These are phyloP conservation scores for Dromius quadrimaculatus DNA, from an alignment of 2,888 invertebrate genomes.

Conservation along the genomic window DNA sequence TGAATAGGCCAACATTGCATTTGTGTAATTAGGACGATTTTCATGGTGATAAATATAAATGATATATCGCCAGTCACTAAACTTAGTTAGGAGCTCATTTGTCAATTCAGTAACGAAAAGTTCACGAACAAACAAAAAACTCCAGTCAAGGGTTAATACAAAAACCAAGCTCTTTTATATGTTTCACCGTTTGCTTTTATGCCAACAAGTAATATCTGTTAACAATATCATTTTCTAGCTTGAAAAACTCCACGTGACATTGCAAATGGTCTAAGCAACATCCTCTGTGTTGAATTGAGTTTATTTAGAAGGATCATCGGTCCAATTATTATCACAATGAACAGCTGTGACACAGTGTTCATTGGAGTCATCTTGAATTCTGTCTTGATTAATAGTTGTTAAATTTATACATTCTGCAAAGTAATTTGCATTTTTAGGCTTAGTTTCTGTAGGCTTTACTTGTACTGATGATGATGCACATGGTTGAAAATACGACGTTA, in stretches of 20 bases:
- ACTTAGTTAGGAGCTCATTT: conserved; percentile 44
- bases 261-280: not conserved
- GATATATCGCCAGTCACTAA: conserved; percentile 52
- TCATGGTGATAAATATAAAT: not conserved
- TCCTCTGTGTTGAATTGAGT: too few relatives aligned
- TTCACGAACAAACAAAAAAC: conserved; percentile 52
- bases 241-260: not conserved
- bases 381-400: too few relatives aligned
- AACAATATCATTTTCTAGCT: not conserved
- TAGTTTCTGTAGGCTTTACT: too few relatives aligned
- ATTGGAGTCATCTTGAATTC: too few relatives aligned
- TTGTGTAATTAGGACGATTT: not conserved
- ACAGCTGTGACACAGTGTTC: too few relatives aligned
- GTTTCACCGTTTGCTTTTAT: conserved; percentile 52
- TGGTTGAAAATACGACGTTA: too few relatives aligned
- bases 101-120: conserved; percentile 46
- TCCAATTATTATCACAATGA: too few relatives aligned
- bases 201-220: conserved; percentile 29
- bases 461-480: too few relatives aligned
- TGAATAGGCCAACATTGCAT: not conserved
- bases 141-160: conserved; percentile 48
- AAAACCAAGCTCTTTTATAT: conserved; percentile 48
- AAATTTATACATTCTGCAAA: too few relatives aligned
- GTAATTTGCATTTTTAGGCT: too few relatives aligned
- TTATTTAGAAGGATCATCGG: too few relatives aligned